Conservation (phyloP, 2,888 invertebrate genomes). For the Drepanosiphum platanoidis region DNA sequence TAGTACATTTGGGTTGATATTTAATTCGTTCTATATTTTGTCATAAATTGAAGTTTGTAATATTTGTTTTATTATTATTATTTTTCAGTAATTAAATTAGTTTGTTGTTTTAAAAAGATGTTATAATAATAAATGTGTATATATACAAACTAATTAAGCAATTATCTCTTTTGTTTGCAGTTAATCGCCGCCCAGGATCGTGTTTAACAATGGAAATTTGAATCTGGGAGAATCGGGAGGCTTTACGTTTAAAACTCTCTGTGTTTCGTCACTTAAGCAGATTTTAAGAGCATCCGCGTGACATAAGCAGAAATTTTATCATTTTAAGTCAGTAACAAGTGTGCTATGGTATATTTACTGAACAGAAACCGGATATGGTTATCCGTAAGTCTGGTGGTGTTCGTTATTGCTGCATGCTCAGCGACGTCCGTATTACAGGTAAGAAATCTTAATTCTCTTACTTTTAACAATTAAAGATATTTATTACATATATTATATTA, state of each 20-base stretch:
- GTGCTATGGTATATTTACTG: conserved; percentile 43
- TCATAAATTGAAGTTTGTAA: neutral
- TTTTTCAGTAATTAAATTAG: conserved; percentile 10
- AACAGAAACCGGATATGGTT: conserved; percentile 59
- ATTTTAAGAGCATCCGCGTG: conserved; percentile 17
- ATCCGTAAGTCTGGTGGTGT: conserved; percentile 29
- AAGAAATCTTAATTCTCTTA: conserved; percentile 4
- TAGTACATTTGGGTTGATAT: neutral
- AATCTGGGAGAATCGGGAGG: conserved; percentile 36
- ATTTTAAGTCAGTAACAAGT: conserved; percentile 47
- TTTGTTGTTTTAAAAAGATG: conserved; percentile 13
- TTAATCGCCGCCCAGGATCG: conserved; percentile 50
- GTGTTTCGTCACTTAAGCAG: conserved; percentile 23
- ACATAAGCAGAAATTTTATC: conserved; percentile 19
- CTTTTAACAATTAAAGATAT: neutral
- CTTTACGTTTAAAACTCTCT: conserved; percentile 38
- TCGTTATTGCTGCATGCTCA: conserved; percentile 41
- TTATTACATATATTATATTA: neutral
- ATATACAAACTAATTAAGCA: conserved; percentile 47
- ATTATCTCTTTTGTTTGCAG: conserved; percentile 52
- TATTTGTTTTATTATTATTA: neutral
- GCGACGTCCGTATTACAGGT: conserved; percentile 36
- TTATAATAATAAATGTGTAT: conserved; percentile 5
- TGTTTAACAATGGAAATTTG: conserved; percentile 60
- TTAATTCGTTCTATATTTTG: neutral